Evolutionary conservation across 2,113 vertebrate genomes (phyloP).

Genomic region (Theristicus caerulescens): DNA sequence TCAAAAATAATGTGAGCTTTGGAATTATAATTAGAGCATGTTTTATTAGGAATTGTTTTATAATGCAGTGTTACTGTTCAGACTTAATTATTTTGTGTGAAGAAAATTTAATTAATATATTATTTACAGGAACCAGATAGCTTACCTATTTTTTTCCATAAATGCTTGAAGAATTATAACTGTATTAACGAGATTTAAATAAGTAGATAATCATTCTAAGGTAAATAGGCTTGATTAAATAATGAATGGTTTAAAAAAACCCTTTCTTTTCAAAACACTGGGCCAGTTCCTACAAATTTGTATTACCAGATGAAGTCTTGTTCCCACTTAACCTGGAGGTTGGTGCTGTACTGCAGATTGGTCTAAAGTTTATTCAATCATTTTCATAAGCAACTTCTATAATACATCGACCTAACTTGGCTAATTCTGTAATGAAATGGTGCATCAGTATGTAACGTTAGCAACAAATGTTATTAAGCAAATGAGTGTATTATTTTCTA

Average conservation of each 20-base stretch:
- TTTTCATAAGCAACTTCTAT: not conserved
- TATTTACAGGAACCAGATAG: constrained; percentile 50
- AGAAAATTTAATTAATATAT: constrained; percentile 52
- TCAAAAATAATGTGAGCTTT: constrained; percentile 63
- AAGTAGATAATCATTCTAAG: not conserved
- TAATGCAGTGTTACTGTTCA: constrained; percentile 12
- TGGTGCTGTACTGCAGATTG: not conserved
- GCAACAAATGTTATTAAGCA: not conserved
- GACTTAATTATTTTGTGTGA: constrained; percentile 61
- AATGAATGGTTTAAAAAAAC: not conserved
- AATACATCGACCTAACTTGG: not conserved
- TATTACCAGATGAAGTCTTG: not conserved
- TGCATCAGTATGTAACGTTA: not conserved
- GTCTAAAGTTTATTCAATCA: not conserved
- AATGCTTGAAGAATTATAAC: constrained; percentile 13
- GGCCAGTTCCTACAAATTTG: not conserved
- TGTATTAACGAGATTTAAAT: constrained; percentile 11
- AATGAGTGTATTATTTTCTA: not conserved
- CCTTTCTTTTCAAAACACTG: not conserved
- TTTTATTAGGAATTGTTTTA: constrained; percentile 54
- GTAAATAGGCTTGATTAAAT: constrained; percentile 12
- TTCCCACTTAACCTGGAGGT: not conserved
- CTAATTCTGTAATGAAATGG: not conserved
- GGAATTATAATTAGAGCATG: constrained; percentile 53
- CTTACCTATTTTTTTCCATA: not conserved